phyloP scores from a whole-genome alignment of 2,888 invertebrate species.

The Metallyticus violacea region DNA sequence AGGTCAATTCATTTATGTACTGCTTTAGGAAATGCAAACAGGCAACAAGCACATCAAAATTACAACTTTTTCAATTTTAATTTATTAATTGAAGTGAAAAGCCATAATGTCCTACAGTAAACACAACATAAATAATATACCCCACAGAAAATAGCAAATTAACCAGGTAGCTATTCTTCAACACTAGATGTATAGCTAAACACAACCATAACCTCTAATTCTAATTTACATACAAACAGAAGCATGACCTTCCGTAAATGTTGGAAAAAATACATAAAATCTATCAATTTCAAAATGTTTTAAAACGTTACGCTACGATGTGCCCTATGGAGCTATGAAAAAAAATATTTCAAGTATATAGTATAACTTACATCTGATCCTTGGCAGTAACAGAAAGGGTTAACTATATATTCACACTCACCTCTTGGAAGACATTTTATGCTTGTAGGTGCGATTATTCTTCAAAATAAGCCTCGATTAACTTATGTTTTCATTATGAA shows the following conservation, averaged over 20 bases:
- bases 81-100: not conserved
- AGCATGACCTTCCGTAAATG: not conserved
- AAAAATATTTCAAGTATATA: not conserved
- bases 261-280: not conserved
- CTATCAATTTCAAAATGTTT: not conserved
- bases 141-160: not conserved
- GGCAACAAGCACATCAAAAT: not conserved
- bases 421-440: slow-evolving; percentile 25
- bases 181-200: not conserved
- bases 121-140: not conserved
- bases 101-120: not conserved
- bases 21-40: not conserved
- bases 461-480: not conserved
- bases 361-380: not conserved
- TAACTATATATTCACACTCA: not conserved
- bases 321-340: not conserved
- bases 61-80: not conserved
- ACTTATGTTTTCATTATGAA: slow-evolving; percentile 21
- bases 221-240: not conserved
- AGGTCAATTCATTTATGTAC: too few relatives aligned
- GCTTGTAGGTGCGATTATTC: not conserved
- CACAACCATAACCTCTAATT: not conserved
- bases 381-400: not conserved
- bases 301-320: not conserved
- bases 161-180: not conserved